These are phyloP conservation scores for Lamellibrachia satsuma DNA, from an alignment of 2,888 invertebrate species.

Conservation along the genomic window DNA sequence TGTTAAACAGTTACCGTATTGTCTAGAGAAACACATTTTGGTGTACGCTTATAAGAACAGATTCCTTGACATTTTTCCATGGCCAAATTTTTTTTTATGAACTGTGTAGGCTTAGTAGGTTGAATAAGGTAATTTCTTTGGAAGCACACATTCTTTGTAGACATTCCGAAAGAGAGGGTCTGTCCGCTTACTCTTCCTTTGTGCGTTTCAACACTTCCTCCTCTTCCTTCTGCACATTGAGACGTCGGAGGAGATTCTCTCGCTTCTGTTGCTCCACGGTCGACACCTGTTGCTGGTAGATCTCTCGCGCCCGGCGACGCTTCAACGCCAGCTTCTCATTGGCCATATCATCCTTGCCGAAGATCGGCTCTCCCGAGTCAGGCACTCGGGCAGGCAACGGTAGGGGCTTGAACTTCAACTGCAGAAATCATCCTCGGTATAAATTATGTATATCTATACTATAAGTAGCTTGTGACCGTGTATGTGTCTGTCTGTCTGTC, in stretches of 20 bases:
- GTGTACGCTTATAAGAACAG: too few species aligned
- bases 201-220: slow-evolving; percentile 57
- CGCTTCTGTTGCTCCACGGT: slow-evolving; percentile 62
- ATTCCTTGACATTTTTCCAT: too few species aligned
- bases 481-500: too few species aligned
- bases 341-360: slow-evolving; percentile 64
- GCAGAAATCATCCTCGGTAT: neutral
- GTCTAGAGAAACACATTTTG: too few species aligned
- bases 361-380: slow-evolving; percentile 56
- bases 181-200: slow-evolving; percentile 57
- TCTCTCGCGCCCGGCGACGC: slow-evolving; percentile 55
- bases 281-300: slow-evolving; percentile 61
- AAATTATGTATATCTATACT: neutral
- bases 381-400: slow-evolving; percentile 59
- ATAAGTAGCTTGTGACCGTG: neutral
- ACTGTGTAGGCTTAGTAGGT: too few species aligned
- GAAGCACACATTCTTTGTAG: too few species aligned
- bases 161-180: too few species aligned
- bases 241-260: slow-evolving; percentile 57
- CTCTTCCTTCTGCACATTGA: slow-evolving; percentile 62
- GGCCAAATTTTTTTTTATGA: too few species aligned
- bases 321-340: slow-evolving; percentile 60
- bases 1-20: too few species aligned
- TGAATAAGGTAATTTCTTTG: too few species aligned
- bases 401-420: slow-evolving; percentile 62